Base-by-base conservation (phyloP, 2,888 invertebrate genomes). In the Xestia sexstrigata region DNA sequence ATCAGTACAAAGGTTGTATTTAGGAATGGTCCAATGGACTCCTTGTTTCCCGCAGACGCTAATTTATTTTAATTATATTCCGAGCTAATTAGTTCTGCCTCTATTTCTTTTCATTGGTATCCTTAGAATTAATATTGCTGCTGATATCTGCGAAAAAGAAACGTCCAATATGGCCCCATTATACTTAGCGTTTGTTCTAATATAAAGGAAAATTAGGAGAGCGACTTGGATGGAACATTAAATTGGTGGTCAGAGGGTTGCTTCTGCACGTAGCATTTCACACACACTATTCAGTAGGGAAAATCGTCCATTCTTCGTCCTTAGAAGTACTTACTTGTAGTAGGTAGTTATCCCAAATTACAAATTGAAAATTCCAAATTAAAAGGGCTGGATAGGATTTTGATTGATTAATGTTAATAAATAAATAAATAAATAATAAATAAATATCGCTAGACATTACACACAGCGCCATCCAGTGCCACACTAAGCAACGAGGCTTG, bases 31-130 rank as follows among this genome's bases (percentile, higher is more conserved):
- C 58, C 35, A 72, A 65, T 62, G n/a, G 35, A 13, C 39, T 62
- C 15, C 55, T 79, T 63, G 62, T 76, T 76, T 58, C n/a, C 26
- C 58, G 1, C 65, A 79, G 49, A 74, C 15, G 69, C 42, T 73
- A 67, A 84, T 86, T 84, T 76, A 87, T 76, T 84, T 86, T 66
- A 67, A 87, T 87, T 87, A 70, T 78, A 70, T 74, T 35, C 62
- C 11, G 65, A 30, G 13, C 20, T 70, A 74, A 78, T 79, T 84
- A 70, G 35, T 62, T 67, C 63, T 30, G 63, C 26, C 63, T 58
- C 52, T 15, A 58, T 42, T 81, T 58, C 35, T 78, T 72, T 82
- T 63, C 39, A 65, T 70, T 70, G 42, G 42, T 23, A 47, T 47
- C 58, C 52, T 73, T 72, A 69, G 60, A 74, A 71, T 74, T 72